These are phyloP conservation scores for Cetoscarus ocellatus DNA, from an alignment of 2,797 vertebrate species.

Conservation along the genomic window DNA sequence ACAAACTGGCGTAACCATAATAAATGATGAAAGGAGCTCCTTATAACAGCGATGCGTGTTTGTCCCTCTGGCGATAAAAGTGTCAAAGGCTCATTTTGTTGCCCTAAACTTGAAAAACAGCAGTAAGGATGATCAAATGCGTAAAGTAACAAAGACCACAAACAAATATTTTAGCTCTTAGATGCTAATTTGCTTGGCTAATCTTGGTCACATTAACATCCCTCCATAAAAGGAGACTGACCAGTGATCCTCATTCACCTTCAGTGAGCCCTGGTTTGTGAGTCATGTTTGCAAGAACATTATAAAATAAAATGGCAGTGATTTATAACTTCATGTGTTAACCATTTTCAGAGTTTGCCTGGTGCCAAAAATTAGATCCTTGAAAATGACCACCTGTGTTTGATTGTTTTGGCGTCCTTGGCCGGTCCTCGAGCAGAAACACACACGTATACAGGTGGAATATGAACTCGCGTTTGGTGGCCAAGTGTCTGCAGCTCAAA, in stretches of 20 bases:
- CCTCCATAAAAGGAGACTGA: slow-evolving; percentile 37
- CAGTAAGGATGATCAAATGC: too few species aligned
- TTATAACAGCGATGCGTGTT: too few species aligned
- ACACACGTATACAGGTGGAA: slow-evolving; percentile 71
- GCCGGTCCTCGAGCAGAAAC: slow-evolving; percentile 61
- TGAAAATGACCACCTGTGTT: slow-evolving; percentile 82
- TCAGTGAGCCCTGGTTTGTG: slow-evolving; percentile 54
- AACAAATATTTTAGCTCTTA: too few species aligned
- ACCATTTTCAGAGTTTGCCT: slow-evolving; percentile 71
- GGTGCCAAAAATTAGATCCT: slow-evolving; percentile 73
- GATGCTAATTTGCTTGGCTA: not conserved
- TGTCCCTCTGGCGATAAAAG: too few species aligned
- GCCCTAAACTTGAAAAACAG: too few species aligned
- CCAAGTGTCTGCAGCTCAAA: slow-evolving; percentile 62
- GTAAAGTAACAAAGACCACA: too few species aligned
- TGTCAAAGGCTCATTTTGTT: too few species aligned
- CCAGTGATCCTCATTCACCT: slow-evolving; percentile 55
- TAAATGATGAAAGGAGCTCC: too few species aligned
- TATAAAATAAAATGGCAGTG: slow-evolving; percentile 59
- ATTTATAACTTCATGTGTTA: slow-evolving; percentile 77
- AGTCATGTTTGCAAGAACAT: slow-evolving; percentile 69
- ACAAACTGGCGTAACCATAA: too few species aligned
- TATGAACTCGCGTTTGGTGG: slow-evolving; percentile 59
- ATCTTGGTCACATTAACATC: slow-evolving; percentile 16
- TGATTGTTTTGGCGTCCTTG: slow-evolving; percentile 76